A percentile compares a stretch with the other conserved stretches of the same genome.
Evolutionary conservation across 2,113 vertebrate genomes (phyloP).

Genomic region (Solea senegalensis): DNA sequence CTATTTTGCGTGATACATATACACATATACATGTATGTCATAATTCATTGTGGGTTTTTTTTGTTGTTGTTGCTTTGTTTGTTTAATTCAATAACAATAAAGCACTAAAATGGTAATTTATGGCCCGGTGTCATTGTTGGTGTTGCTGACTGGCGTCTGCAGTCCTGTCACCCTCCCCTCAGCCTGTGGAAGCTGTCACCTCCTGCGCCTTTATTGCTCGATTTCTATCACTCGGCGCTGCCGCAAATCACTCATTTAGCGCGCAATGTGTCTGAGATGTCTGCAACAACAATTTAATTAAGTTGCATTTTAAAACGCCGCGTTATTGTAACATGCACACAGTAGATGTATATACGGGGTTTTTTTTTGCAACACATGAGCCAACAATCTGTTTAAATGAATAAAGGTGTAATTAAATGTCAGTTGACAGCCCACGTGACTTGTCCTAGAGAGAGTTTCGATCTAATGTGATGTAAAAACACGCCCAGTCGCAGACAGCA

Average conservation of each 20-base stretch:
- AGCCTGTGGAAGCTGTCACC: conserved; percentile 61
- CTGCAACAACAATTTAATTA: conserved; percentile 24
- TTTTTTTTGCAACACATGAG: too few species aligned
- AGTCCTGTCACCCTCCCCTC: conserved; percentile 59
- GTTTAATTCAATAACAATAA: neutral
- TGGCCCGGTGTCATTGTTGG: neutral
- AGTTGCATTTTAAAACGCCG: neutral
- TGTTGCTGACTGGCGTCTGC: conserved; percentile 68
- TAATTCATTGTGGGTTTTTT: too few species aligned
- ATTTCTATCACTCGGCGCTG: conserved; percentile 49
- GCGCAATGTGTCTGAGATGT: conserved; percentile 40
- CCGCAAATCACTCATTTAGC: conserved; percentile 38
- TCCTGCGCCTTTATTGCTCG: conserved; percentile 50
- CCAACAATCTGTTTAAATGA: too few species aligned
- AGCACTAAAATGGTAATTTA: conserved; percentile 1
- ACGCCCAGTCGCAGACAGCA: conserved; percentile 19
- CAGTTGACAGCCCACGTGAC: conserved; percentile 13
- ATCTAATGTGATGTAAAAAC: conserved; percentile 9
- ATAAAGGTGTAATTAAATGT: neutral
- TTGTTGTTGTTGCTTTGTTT: neutral
- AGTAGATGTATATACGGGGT: too few species aligned
- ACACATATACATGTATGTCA: too few species aligned
- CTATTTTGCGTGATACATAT: too few species aligned
- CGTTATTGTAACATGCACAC: too few species aligned
- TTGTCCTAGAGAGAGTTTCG: conserved; percentile 51